Conservation (phyloP, 1,140 invertebrate species). For the Drosophila malerkotliana region DNA sequence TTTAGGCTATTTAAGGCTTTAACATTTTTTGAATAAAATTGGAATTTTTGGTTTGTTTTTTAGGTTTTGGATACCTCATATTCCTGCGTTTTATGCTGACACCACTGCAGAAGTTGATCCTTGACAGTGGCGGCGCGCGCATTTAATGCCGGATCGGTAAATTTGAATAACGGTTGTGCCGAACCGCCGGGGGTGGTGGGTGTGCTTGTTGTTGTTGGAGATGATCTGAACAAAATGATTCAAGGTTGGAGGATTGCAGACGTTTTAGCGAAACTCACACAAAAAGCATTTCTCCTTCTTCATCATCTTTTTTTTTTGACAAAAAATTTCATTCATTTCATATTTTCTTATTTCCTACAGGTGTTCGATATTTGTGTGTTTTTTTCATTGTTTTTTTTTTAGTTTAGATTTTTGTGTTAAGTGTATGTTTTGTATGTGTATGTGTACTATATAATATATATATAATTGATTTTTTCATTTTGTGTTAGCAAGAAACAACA, state of each 20-base stretch:
- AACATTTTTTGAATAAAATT: background rate
- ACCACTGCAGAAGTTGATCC: slow-evolving; percentile 97
- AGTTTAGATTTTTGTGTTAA: slow-evolving; percentile 34
- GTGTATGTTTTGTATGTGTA: slow-evolving; percentile 35
- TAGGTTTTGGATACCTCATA: slow-evolving; percentile 90
- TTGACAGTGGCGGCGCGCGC: slow-evolving; percentile 96
- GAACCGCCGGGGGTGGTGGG: slow-evolving; percentile 85
- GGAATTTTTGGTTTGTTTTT: slow-evolving; percentile 31
- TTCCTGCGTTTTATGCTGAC: slow-evolving; percentile 96
- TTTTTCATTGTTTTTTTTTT: slow-evolving; percentile 29
- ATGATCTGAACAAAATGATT: slow-evolving; percentile 86
- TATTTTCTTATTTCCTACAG: slow-evolving; percentile 10
- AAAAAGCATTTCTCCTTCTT: slow-evolving; percentile 36
- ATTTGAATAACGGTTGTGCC: slow-evolving; percentile 90
- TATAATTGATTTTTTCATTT: slow-evolving; percentile 17
- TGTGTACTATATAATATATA: slow-evolving; percentile 8
- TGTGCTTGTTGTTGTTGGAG: slow-evolving; percentile 86
- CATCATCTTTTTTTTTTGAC: background rate
- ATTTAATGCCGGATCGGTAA: slow-evolving; percentile 93
- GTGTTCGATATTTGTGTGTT: slow-evolving; percentile 24
- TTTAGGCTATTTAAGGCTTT: slow-evolving; percentile 14
- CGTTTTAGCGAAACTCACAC: slow-evolving; percentile 79
- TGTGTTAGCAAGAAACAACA: slow-evolving; percentile 71
- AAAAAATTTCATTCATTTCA: slow-evolving; percentile 21
- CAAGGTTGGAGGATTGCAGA: slow-evolving; percentile 70